Evolutionary conservation across 2,113 vertebrate genomes (phyloP), one percentile per base, ranked within the genome.

Genomic region (Psittacara wagleri): DNA sequence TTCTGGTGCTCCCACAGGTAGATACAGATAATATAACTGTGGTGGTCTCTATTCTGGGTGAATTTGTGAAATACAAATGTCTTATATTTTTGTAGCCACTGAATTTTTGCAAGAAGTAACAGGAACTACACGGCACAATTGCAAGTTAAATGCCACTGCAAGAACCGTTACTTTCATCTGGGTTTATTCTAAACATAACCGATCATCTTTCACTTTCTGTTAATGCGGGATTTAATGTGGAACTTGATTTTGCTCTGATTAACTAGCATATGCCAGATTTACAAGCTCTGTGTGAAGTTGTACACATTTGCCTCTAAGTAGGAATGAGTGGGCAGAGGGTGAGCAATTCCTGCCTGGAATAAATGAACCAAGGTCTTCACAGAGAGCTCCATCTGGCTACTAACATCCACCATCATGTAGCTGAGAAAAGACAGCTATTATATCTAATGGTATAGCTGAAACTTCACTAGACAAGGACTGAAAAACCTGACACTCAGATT

Each of bases 331-430:
- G 79, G 87, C 85, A 96, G 94, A 86, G 82, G 79, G 68, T 74
- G 27, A 0, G 1, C 2, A 7, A 46, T 61, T 93, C 90, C 94
- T 93, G 84, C 75, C 63, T 75, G 79, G 76, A 94, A 67, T 92
- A 93, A 96, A 95, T 83, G 92, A 96, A 51, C 72, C 75, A 90
- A 81, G 68, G 76, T 86, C 79, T 68, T 74, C 93, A 43, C 33
- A 4, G 94, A 78, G 93, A 88, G 87, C 68, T 95, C 92, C 85
- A 75, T 96, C 88, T 97, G 92, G 82, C 90, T 84, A 51, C 55
- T 83, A 29, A 39, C 68, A 73, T 77, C 63, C 75, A 11, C 70
- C 1, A 0, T 16, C 28, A 27, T 0, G 2, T 13, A 63, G 68
- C 68, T 1, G 11, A 83, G 72, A 22, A 77, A 37, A 77, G 51